Conservation (phyloP, 1,140 invertebrate genomes). For the Pissodes strobi region DNA sequence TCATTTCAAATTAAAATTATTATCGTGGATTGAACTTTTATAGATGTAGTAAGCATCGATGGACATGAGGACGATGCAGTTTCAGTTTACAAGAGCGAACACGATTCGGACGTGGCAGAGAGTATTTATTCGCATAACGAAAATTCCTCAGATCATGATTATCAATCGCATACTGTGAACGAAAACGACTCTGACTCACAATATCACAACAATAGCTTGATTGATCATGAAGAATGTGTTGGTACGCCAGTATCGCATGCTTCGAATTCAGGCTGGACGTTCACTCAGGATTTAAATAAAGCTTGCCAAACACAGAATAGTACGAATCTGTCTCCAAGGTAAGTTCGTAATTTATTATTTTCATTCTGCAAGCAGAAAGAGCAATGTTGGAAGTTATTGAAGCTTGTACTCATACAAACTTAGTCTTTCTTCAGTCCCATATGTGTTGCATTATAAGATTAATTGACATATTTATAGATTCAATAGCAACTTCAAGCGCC, state of each 20-base stretch:
- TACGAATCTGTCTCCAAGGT: constrained; percentile 31
- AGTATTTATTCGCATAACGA: constrained; percentile 6
- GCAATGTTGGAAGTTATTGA: too few species aligned
- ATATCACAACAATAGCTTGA: constrained; percentile 13
- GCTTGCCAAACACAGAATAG: constrained; percentile 49
- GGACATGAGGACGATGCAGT: neutral
- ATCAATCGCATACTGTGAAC: neutral
- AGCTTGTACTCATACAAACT: too few species aligned
- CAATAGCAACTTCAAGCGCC: too few species aligned
- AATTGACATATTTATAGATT: too few species aligned
- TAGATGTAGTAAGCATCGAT: constrained; percentile 2
- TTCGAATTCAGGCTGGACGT: constrained; percentile 19
- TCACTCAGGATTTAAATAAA: constrained; percentile 44
- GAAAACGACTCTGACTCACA: constrained; percentile 11
- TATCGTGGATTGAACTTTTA: neutral
- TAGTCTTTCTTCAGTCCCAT: too few species aligned
- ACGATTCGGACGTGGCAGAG: constrained; percentile 1
- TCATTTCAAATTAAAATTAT: constrained; percentile 18
- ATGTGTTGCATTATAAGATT: too few species aligned
- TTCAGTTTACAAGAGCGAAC: constrained; percentile 14
- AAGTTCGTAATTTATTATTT: neutral
- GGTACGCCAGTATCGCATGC: constrained; percentile 17
- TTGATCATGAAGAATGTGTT: constrained; percentile 34
- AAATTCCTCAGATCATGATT: constrained; percentile 14
- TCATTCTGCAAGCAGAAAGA: too few species aligned